Base-by-base conservation (phyloP, 2,113 vertebrate genomes). In the Sterna hirundo region DNA sequence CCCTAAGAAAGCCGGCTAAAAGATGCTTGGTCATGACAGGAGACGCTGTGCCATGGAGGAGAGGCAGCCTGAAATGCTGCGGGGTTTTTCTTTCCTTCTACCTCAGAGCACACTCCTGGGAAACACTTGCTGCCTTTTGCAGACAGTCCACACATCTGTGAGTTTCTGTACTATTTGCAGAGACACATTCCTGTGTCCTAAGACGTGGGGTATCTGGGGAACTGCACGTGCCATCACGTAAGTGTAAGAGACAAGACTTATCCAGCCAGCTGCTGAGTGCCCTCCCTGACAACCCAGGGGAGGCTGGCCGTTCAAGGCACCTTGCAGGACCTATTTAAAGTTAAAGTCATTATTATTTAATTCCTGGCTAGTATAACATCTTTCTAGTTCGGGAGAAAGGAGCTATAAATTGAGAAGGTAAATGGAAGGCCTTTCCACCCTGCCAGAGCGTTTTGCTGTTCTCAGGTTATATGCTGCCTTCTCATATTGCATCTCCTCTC, bases 111-210 rank as follows among this genome's bases (percentile, higher is more conserved):
- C 1, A 5, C 22, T 29, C 22, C n/a, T 60, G 38, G 25, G 44
- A 65, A 76, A 47, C 16, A 22, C 25, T 5, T 13, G 9, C 38
- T 88, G 54, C 47, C 27, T 55, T 42, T 4, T 26, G 38, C 44
- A 69, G 30, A 13, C 17, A 64, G 22, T 10, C 49, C 44, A 4
- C 27, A 2, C 3, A 2, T 1, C 30, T 64, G 29, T 0, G 5
- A 9, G 44, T 21, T 64, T 32, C 61, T 57, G 2, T 7, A 3
- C 52, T 44, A 2, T n/a, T 21, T 38, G 79, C 49, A 80, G 68
- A 26, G 54, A 52, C 29, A 14, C 19, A 9, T 23, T 23, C 30
- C 40, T 6, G 2, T 55, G 65, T 14, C 42, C 74, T 13, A 3
- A 3, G 11, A 22, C 10, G 12, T 9, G 0, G 26, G 44, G 46